Percentiles rank a stretch among this genome's conserved stretches.
These are phyloP conservation scores for Phragmatobia fuliginosa DNA, from an alignment of 2,888 invertebrate species.

Conservation along the genomic window DNA sequence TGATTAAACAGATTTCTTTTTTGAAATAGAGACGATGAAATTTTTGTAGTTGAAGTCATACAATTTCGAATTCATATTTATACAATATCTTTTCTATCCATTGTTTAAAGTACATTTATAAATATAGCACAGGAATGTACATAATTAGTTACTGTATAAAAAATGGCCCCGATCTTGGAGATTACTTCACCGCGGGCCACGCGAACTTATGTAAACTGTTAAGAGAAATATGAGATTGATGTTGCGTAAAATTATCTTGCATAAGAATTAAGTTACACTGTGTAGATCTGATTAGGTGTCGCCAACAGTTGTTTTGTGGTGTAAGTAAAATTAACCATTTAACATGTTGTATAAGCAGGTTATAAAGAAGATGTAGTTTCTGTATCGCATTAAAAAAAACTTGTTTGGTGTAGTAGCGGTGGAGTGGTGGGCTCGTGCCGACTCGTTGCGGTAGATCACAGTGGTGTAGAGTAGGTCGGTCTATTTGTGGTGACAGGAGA, in stretches of 20 bases:
- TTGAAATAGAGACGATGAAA: background rate
- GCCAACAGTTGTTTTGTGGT: conserved; percentile 4
- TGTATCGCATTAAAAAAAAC: conserved; percentile 45
- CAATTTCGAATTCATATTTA: background rate
- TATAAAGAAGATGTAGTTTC: conserved; percentile 30
- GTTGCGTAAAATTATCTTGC: conserved; percentile 32
- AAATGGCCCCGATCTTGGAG: background rate
- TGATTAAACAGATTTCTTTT: background rate
- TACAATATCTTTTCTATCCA: background rate
- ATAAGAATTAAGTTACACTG: conserved; percentile 28
- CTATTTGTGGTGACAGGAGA: conserved; percentile 86
- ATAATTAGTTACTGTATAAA: conserved; percentile 10
- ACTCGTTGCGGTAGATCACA: conserved; percentile 72
- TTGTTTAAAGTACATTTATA: background rate
- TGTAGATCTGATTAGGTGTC: conserved; percentile 12
- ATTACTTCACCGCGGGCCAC: conserved; percentile 8
- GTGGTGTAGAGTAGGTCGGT: conserved; percentile 80
- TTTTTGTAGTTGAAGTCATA: background rate
- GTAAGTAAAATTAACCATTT: conserved; percentile 15
- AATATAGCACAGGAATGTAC: background rate
- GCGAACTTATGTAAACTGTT: conserved; percentile 28
- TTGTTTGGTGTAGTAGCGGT: conserved; percentile 45
- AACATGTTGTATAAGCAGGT: conserved; percentile 25
- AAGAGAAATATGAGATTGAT: conserved; percentile 25
- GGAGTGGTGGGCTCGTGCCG: conserved; percentile 59